Percentiles rank a stretch among this genome's conserved stretches.
These are phyloP conservation scores for Andrena bicolor DNA, from an alignment of 2,888 invertebrate species.

Conservation along the genomic window DNA sequence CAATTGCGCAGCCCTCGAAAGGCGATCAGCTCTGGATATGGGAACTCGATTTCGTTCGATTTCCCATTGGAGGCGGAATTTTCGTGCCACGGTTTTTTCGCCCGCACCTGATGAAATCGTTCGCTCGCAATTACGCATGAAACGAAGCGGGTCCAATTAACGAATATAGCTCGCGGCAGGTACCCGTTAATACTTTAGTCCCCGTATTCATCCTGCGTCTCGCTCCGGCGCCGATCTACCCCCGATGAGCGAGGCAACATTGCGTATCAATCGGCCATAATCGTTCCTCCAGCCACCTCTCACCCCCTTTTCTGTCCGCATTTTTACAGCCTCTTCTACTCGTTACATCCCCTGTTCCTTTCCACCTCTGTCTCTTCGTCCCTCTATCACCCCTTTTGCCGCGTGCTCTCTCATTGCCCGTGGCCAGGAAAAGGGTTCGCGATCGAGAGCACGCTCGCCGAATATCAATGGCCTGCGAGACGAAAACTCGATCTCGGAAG, in stretches of 20 bases:
- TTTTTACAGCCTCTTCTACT: background rate
- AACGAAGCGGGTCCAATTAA: conserved; percentile 23
- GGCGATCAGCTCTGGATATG: background rate
- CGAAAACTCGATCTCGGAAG: conserved; percentile 48
- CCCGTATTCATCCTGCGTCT: conserved; percentile 53
- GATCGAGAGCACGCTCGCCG: conserved; percentile 71
- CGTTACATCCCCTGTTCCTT: background rate
- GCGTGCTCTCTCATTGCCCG: conserved; percentile 17
- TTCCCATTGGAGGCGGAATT: conserved; percentile 19
- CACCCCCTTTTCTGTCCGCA: background rate
- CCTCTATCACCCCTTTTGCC: conserved; percentile 30
- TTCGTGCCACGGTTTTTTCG: background rate
- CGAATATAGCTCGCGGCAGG: conserved; percentile 9
- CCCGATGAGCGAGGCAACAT: conserved; percentile 54
- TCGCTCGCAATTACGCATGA: conserved; percentile 15
- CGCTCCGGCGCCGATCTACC: conserved; percentile 47
- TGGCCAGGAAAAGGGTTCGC: conserved; percentile 65
- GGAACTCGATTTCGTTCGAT: background rate
- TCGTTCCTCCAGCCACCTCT: conserved; percentile 36
- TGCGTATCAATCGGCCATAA: conserved; percentile 72
- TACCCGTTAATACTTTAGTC: conserved; percentile 46
- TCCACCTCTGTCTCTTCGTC: background rate
- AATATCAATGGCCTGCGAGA: conserved; percentile 74
- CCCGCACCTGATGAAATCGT: conserved; percentile 8
- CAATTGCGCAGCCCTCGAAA: background rate